Base-by-base conservation (phyloP, 2,888 invertebrate species). In the Zeuzera pyrina region DNA sequence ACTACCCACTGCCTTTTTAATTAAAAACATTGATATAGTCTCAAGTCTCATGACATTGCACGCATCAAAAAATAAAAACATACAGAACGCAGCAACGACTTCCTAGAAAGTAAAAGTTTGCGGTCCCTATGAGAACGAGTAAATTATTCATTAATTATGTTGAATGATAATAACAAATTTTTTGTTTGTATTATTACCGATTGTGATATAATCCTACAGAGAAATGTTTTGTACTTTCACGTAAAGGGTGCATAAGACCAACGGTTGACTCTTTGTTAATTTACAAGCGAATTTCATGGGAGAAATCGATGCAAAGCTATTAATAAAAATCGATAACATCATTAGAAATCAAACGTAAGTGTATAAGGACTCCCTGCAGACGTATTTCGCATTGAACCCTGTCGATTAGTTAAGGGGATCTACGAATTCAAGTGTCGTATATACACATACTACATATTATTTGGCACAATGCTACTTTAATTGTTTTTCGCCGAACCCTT, bases 271-370 rank as follows among this genome's bases (percentile, higher is more conserved):
- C 66, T 65, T 71, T 72, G 63, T 74, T 57, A 41, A 35, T 42
- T 39, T 36, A 43, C 40, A 12, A 43, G 34, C 39, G 39, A 54
- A 55, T 62, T 63, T 58, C 58, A 64, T 49, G 59, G 56, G 55
- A 62, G 57, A 51, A 50, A 38, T 32, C 19, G 31, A 37, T 36
- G 41, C 39, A 39, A 45, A 37, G 42, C 40, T 52, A 59, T 59
- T 52, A 48, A 57, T 55, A 49, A 50, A 49, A 43, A 52, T 45
- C 70, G 67, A 72, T 73, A 73, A 72, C 58, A 77, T 78, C 81
- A 79, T 81, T 79, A 79, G 54, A 43, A 57, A 59, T 68, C 52
- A 56, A 70, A 66, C 43, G 48, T 52, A 47, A 65, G 64, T 69
- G 55, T 48, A 59, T 57, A 36, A 52, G 49, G 61, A 57, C 51